Conservation (phyloP, 2,888 invertebrate species). For the Synanthedon myopaeformis region DNA sequence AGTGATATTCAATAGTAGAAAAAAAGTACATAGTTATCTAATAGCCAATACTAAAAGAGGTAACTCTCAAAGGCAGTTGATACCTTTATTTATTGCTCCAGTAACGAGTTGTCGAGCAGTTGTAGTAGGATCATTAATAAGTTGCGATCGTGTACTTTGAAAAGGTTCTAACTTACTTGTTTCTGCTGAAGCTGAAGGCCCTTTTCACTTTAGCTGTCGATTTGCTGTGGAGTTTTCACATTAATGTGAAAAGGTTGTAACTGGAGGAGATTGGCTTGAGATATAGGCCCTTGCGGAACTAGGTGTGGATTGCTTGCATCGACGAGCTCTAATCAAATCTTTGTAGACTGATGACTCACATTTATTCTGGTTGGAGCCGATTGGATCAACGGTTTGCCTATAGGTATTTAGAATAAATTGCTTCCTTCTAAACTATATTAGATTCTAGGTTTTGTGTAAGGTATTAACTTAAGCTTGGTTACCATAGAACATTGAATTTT, state of each 20-base stretch:
- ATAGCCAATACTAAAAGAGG: constrained; percentile 6
- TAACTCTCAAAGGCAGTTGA: constrained; percentile 28
- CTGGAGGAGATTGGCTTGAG: constrained; percentile 8
- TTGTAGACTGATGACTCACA: constrained; percentile 42
- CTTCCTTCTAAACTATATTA: background rate
- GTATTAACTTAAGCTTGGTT: too few species aligned
- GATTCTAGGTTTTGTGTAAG: constrained; percentile 5
- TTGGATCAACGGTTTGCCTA: constrained; percentile 36
- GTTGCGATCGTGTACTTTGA: constrained; percentile 19
- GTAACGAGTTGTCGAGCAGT: constrained; percentile 48
- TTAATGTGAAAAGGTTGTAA: constrained; percentile 24
- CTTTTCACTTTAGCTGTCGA: constrained; percentile 17
- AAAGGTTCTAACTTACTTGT: constrained; percentile 26
- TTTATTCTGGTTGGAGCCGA: constrained; percentile 43
- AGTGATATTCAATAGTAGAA: too few species aligned
- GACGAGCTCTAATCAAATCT: constrained; percentile 43
- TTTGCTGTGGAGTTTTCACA: constrained; percentile 9
- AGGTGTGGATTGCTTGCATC: constrained; percentile 15
- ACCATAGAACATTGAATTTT: too few species aligned
- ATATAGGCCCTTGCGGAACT: constrained; percentile 17
- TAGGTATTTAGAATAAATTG: constrained; percentile 10
- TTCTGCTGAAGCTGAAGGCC: constrained; percentile 14
- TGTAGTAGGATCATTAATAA: constrained; percentile 51
- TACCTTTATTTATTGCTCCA: constrained; percentile 43
- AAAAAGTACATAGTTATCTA: background rate